These are phyloP conservation scores for Neopelma chrysocephalum DNA, from an alignment of 2,797 vertebrate genomes.

Conservation along the genomic window DNA sequence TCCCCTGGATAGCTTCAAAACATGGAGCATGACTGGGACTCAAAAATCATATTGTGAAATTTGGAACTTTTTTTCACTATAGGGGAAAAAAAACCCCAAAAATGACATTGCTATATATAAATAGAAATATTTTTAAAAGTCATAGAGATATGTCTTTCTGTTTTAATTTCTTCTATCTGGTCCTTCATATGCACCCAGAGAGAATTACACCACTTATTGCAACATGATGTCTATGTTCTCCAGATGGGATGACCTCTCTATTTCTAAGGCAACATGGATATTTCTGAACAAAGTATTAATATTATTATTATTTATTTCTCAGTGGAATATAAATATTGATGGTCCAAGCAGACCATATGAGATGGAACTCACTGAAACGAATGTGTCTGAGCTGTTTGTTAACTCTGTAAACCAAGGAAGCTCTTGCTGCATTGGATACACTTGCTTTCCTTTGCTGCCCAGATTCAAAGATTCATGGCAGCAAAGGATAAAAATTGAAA, in stretches of 20 bases:
- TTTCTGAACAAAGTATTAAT: neutral
- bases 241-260: neutral
- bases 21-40: neutral
- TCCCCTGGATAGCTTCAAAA: neutral
- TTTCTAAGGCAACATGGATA: neutral
- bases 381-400: neutral
- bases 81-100: accelerated
- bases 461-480: neutral
- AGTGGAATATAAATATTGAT: neutral
- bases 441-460: neutral
- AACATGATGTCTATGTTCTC: neutral
- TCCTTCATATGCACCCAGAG: neutral
- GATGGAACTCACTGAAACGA: neutral
- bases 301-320: neutral
- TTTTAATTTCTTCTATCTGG: neutral
- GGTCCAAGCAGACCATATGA: neutral
- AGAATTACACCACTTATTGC: neutral
- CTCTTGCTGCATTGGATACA: neutral
- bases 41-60: neutral
- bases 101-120: neutral
- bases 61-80: neutral
- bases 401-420: neutral
- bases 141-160: neutral
- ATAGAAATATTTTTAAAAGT: neutral
- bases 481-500: neutral